Evolutionary conservation across 2,113 vertebrate species (phyloP).

Genomic region (Passer domesticus): DNA sequence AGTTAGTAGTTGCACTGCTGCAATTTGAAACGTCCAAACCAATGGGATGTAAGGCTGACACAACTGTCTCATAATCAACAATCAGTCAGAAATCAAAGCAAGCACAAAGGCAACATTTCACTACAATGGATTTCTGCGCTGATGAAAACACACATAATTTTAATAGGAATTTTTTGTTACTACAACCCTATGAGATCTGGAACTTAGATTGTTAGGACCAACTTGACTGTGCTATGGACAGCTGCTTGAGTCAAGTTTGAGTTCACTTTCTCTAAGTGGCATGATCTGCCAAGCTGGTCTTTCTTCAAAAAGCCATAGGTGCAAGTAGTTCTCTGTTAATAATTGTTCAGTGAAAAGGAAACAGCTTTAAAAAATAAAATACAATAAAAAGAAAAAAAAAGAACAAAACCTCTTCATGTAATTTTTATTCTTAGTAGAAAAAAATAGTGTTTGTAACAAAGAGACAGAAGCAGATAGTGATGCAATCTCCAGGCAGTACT

Average conservation of each 20-base stretch:
- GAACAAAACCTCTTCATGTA: neutral
- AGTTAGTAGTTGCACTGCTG: neutral
- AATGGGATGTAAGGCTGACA: neutral
- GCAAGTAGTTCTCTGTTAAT: neutral
- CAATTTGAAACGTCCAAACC: neutral
- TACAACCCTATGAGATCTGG: neutral
- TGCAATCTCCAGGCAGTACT: neutral
- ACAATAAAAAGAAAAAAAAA: too few species aligned
- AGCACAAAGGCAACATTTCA: neutral
- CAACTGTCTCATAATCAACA: neutral
- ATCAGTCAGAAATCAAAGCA: neutral
- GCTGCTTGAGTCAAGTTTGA: neutral
- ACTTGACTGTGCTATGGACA: neutral
- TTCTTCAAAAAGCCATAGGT: neutral
- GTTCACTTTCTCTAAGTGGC: neutral
- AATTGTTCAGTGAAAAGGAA: neutral
- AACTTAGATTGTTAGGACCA: neutral
- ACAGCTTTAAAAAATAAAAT: neutral
- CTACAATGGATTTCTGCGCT: neutral
- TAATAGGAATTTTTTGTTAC: neutral
- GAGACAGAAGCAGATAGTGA: neutral
- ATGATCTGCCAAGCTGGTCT: neutral
- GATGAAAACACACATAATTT: neutral
- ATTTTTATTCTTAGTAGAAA: neutral
- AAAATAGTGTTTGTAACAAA: neutral